Conservation (phyloP, 2,113 vertebrate species). For the Platanista minor region DNA sequence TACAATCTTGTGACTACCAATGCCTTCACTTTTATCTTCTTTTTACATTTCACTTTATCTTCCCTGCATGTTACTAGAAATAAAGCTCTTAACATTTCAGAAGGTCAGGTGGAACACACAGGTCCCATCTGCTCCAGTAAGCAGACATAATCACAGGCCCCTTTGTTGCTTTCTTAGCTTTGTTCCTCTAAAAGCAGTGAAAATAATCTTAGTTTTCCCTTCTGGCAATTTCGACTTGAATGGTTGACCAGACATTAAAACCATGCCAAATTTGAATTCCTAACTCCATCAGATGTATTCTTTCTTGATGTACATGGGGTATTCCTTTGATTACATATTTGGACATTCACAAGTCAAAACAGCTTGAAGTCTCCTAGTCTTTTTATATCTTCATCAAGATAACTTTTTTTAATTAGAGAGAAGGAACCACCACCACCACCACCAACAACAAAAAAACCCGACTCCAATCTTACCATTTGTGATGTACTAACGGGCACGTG, state of each 20-base stretch:
- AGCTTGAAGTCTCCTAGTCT: not conserved
- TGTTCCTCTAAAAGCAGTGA: not conserved
- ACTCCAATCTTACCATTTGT: not conserved
- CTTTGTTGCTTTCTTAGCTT: not conserved
- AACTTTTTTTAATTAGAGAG: not conserved
- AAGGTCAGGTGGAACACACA: not conserved
- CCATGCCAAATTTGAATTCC: not conserved
- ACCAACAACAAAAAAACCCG: not conserved
- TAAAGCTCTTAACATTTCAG: slow-evolving; percentile 29
- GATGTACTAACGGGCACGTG: not conserved
- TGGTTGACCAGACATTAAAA: not conserved
- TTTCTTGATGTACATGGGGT: not conserved
- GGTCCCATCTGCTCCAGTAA: not conserved
- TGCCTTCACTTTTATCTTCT: not conserved
- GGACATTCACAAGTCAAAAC: not conserved
- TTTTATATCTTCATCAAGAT: not conserved
- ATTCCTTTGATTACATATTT: not conserved
- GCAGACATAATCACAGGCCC: not conserved
- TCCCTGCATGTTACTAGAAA: not conserved
- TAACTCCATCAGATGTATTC: not conserved
- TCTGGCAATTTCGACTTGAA: not conserved
- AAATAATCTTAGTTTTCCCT: not conserved
- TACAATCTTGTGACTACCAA: not conserved
- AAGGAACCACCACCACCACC: not conserved
- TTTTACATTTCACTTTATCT: not conserved